Evolutionary conservation across 2,888 invertebrate species (phyloP).

Genomic region (Brachycybe producta): DNA sequence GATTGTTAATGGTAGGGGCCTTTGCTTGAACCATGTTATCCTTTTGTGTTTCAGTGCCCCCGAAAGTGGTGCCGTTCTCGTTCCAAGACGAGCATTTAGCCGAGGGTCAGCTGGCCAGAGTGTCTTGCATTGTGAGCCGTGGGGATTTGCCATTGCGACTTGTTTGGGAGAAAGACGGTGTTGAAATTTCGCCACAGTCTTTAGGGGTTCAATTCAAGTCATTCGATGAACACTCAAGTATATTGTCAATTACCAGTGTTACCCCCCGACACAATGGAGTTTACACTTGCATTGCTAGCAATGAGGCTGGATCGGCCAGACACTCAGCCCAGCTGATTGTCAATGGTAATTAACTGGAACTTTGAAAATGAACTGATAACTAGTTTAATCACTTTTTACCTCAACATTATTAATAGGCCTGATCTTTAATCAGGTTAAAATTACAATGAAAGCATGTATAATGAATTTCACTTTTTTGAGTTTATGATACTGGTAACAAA

Average conservation of each 20-base stretch:
- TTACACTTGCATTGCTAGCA: conserved; percentile 16
- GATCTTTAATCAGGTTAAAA: no score
- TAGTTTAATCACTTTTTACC: no score
- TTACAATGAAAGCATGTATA: no score
- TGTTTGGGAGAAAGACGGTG: conserved; percentile 16
- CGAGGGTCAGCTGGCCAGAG: conserved; percentile 17
- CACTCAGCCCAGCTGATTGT: conserved; percentile 16
- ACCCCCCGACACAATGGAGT: conserved; percentile 11
- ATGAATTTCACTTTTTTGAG: no score
- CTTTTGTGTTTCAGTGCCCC: conserved; percentile 14
- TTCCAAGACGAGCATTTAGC: conserved; percentile 18
- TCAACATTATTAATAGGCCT: no score
- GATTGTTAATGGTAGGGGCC: conserved; percentile 17
- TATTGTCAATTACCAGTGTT: conserved; percentile 15
- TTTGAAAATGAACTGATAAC: no score
- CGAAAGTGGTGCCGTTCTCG: conserved; percentile 18
- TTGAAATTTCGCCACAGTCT: neutral
- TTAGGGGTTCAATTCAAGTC: conserved; percentile 9
- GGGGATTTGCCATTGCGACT: conserved; percentile 16
- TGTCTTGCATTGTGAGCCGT: conserved; percentile 17
- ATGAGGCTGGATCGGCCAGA: conserved; percentile 17
- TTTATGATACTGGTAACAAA: no score
- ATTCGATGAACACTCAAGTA: conserved; percentile 17
- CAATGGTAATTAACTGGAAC: conserved; percentile 16
- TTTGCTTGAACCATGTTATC: neutral